A percentile compares a stretch with the other conserved stretches of the same genome.
These are phyloP conservation scores for Lamellibrachia columna DNA, from an alignment of 2,888 invertebrate species.

Conservation along the genomic window DNA sequence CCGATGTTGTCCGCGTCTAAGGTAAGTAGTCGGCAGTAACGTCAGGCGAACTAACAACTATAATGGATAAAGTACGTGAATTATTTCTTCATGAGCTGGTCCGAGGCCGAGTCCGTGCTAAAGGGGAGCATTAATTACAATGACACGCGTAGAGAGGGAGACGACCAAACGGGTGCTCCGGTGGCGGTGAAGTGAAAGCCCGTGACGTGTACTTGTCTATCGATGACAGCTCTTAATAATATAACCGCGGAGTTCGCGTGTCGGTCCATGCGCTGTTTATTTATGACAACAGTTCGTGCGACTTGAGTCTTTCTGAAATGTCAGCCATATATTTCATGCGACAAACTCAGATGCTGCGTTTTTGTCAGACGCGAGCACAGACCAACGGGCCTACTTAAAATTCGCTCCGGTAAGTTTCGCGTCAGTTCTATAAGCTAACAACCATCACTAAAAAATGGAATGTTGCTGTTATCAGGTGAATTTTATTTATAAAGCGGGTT, in stretches of 20 bases:
- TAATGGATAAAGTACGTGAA: background rate
- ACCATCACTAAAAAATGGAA: background rate
- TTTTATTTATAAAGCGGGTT: background rate
- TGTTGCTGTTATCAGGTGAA: background rate
- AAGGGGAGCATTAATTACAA: background rate
- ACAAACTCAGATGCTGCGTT: background rate
- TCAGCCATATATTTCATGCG: background rate
- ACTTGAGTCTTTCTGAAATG: background rate
- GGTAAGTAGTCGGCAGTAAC: background rate
- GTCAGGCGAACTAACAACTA: background rate
- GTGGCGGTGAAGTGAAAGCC: background rate
- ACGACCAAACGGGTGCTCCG: background rate
- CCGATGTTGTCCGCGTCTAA: background rate
- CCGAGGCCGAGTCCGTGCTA: background rate
- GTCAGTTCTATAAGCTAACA: background rate
- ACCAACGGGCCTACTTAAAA: background rate
- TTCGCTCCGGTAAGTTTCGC: background rate
- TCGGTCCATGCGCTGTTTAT: background rate
- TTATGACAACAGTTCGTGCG: background rate
- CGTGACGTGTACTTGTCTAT: background rate
- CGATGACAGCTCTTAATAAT: background rate
- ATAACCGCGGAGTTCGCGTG: background rate
- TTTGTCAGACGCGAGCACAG: background rate
- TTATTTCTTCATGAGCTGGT: background rate
- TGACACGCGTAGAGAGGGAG: background rate